Conservation (phyloP, 2,113 vertebrate species). For the Salvator merianae region DNA sequence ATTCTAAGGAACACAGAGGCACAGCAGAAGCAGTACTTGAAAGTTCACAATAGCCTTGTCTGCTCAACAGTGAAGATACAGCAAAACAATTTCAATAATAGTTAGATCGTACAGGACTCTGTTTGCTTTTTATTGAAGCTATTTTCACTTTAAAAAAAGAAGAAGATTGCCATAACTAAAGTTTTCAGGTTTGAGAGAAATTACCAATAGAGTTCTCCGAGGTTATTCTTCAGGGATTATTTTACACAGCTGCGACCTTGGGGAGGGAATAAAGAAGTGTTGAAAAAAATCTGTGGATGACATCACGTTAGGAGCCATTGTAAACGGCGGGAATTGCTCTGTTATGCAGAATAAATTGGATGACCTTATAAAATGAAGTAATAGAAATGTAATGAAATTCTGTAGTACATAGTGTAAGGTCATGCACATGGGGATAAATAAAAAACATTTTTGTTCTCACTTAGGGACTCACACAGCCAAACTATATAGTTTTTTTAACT, state of each 20-base stretch:
- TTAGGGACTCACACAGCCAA: neutral
- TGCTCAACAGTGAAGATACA: neutral
- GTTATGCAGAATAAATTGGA: constrained; percentile 9
- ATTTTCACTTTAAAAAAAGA: neutral
- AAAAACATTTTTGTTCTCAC: neutral
- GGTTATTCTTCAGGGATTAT: neutral
- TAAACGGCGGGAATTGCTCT: neutral
- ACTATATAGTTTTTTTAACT: neutral
- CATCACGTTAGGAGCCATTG: neutral
- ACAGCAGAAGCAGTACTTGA: neutral
- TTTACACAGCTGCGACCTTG: neutral
- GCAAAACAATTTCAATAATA: neutral
- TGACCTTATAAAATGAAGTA: constrained; percentile 12
- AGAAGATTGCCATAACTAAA: neutral
- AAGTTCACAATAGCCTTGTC: no score
- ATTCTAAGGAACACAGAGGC: no score
- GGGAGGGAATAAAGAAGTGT: neutral
- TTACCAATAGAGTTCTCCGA: neutral
- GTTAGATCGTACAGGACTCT: neutral
- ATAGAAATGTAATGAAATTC: neutral
- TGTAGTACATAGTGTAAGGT: neutral
- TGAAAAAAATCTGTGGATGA: constrained; percentile 1
- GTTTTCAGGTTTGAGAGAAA: neutral
- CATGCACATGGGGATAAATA: neutral
- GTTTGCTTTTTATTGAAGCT: neutral